Evolutionary conservation across 2,113 vertebrate species (phyloP), one percentile per base, ranked within the genome.

Genomic region (Microcebus jonahi): DNA sequence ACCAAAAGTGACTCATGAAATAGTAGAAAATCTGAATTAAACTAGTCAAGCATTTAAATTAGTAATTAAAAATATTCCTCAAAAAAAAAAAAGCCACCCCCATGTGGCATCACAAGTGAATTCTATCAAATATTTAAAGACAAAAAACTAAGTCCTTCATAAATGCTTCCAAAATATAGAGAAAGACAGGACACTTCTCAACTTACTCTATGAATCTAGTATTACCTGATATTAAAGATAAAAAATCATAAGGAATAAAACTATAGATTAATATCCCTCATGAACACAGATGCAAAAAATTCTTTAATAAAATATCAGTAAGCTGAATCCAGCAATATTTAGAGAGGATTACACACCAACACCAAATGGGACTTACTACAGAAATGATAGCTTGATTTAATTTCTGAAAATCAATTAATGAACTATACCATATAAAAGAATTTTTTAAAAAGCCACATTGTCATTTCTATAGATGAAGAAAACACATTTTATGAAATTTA

Each of bases 391-490:
- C 55, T 91, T 94, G 39, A 81, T 25, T 93, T 42, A 29, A 20
- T 53, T 76, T 76, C 50, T 55, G 27, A 93, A 94, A 96, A 88
- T 84, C 17, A 92, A 70, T 53, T 84, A 92, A 94, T 91, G 29
- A 91, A 95, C 93, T 57, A 91, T 2, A 85, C 2, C 25, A 61
- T 31, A 63, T 39, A 70, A 87, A 15, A 80, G 27, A 92, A 88
- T 83, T 31, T 76, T 76, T 76, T 76, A 45, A 17, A 76, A 76
- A 76, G 27, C 73, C 15, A 76, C 42, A 48, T 18, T 18, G 2
- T 65, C 34, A 86, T 39, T 42, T 95, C 75, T 91, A 55, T 48
- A 79, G 27, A 84, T 70, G 3, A 83, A 77, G 13, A 48, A 91
- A 73, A 65, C 80, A 34, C 3, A 31, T 34, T 50, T 67, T 25